Conservation (phyloP, 2,113 vertebrate species). For the Chamaetylas fuelleborni region DNA sequence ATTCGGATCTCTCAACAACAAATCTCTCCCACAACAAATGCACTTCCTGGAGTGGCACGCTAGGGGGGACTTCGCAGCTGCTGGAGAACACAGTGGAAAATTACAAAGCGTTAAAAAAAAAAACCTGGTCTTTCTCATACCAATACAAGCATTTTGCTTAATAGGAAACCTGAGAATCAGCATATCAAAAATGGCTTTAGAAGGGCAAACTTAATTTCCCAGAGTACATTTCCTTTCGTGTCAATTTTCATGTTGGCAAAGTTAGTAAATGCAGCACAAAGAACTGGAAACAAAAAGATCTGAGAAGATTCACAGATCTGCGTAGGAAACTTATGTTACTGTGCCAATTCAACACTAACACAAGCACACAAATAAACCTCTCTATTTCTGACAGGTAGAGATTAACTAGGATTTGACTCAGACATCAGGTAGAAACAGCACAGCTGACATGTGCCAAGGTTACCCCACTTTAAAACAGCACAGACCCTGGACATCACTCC, state of each 20-base stretch:
- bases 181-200: neutral
- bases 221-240: neutral
- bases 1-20: neutral
- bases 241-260: neutral
- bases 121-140: neutral
- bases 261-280: neutral
- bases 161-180: neutral
- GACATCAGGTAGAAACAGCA: neutral
- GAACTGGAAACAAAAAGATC: neutral
- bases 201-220: neutral
- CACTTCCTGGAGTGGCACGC: constrained; percentile 31
- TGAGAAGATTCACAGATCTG: neutral
- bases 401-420: neutral
- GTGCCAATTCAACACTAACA: neutral
- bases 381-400: neutral
- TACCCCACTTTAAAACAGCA: neutral
- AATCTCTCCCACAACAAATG: constrained; percentile 14
- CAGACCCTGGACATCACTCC: neutral
- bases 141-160: neutral
- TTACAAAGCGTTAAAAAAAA: neutral
- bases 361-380: neutral
- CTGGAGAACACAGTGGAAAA: constrained; percentile 39
- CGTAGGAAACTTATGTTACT: neutral
- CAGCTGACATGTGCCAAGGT: neutral
- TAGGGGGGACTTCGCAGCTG: constrained; percentile 41